Percentiles rank a stretch among this genome's conserved stretches.
Conservation (phyloP, 2,113 vertebrate species). For the Spea multiplicata region DNA sequence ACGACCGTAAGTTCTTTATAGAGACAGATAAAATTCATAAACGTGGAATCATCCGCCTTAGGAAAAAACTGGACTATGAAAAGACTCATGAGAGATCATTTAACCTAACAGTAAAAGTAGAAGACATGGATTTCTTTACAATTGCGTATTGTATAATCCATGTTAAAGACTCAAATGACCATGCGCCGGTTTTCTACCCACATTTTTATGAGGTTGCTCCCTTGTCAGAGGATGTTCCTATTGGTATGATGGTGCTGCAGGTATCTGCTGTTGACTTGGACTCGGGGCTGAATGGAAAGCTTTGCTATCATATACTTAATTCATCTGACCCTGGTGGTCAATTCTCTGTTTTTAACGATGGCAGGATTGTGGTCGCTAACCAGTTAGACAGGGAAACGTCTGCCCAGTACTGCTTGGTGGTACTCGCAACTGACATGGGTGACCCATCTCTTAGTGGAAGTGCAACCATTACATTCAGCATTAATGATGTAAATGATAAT, state of each 20-base stretch:
- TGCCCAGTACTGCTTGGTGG: constrained; percentile 72
- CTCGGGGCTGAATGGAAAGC: constrained; percentile 79
- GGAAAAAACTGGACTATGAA: constrained; percentile 81
- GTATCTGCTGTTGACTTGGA: constrained; percentile 81
- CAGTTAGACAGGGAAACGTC: constrained; percentile 76
- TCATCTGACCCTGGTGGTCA: constrained; percentile 73
- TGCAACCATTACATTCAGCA: constrained; percentile 70
- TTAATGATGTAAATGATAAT: constrained; percentile 83
- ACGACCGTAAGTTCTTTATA: constrained; percentile 81
- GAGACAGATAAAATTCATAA: constrained; percentile 77
- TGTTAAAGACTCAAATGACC: constrained; percentile 83
- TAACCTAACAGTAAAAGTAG: constrained; percentile 82
- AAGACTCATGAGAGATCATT: constrained; percentile 81
- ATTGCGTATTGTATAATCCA: constrained; percentile 74
- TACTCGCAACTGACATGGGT: constrained; percentile 75
- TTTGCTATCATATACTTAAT: constrained; percentile 72
- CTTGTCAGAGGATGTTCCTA: constrained; percentile 70
- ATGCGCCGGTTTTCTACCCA: constrained; percentile 78
- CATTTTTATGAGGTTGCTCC: constrained; percentile 75
- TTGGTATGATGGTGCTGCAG: constrained; percentile 79
- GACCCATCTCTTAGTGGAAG: constrained; percentile 73
- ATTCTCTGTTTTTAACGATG: constrained; percentile 75
- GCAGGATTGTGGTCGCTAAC: constrained; percentile 73
- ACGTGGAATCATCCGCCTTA: constrained; percentile 70
- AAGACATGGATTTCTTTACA: constrained; percentile 80